phyloP scores from a whole-genome alignment of 64 coral and sea anemone genomes.

The Pocillopora verrucosa region DNA sequence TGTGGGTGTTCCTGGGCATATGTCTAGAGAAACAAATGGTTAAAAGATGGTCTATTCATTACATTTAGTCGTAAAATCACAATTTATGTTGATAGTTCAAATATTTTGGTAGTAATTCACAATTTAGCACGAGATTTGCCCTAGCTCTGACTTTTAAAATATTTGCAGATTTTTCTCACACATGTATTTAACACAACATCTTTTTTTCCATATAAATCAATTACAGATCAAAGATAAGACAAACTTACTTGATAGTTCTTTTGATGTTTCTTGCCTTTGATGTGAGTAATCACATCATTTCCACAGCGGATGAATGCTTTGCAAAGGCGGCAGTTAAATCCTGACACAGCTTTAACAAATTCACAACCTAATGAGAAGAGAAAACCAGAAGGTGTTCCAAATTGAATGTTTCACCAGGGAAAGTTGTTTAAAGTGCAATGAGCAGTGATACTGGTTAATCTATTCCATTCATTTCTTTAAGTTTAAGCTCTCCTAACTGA shows the following conservation, averaged over 20 bases:
- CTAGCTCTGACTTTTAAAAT: too few species aligned
- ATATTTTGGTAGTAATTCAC: too few species aligned
- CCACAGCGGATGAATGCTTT: constrained; percentile 83
- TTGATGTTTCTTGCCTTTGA: constrained; percentile 88
- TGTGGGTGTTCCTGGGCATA: constrained; percentile 81
- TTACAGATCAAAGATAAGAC: background rate
- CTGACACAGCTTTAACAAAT: constrained; percentile 98
- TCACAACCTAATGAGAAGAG: constrained; percentile 75
- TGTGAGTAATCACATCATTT: constrained; percentile 80
- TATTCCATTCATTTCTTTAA: too few species aligned
- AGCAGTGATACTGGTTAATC: too few species aligned
- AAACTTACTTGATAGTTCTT: constrained; percentile 77
- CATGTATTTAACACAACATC: too few species aligned
- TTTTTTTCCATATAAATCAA: background rate
- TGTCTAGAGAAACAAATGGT: constrained; percentile 8
- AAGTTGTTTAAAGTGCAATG: too few species aligned
- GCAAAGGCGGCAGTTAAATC: constrained; percentile 95
- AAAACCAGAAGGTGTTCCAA: background rate
- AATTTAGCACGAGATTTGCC: too few species aligned
- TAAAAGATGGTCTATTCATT: background rate
- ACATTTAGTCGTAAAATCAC: background rate
- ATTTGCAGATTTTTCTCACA: too few species aligned
- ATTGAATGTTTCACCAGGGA: too few species aligned
- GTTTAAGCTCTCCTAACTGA: too few species aligned
- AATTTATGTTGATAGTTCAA: background rate